A percentile compares a stretch with the other conserved stretches of the same genome.
phyloP scores from a whole-genome alignment of 2,888 invertebrate species.

The Sarcophaga caerulescens region DNA sequence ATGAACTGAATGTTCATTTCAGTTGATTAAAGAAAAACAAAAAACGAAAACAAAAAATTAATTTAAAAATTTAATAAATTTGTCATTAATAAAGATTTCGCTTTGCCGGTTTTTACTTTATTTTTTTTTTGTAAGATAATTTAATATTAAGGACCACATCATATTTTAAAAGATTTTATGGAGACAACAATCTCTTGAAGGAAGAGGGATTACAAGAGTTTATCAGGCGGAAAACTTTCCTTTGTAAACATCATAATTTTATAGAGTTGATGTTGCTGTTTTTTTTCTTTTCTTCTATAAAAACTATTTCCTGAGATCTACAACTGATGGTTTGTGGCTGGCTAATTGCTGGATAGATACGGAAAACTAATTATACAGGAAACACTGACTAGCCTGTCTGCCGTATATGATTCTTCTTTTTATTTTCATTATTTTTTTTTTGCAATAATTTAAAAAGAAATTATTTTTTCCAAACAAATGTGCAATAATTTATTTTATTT shows the following conservation, averaged over 20 bases:
- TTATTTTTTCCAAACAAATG: too few species aligned
- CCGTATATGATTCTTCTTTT: too few species aligned
- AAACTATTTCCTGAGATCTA: too few species aligned
- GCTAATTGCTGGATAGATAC: too few species aligned
- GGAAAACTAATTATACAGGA: slow-evolving; percentile 1
- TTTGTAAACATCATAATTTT: too few species aligned
- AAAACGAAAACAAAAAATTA: background rate
- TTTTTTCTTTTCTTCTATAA: too few species aligned
- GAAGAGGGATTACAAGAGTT: slow-evolving; percentile 32
- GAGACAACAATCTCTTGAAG: background rate
- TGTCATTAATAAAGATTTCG: slow-evolving; percentile 40
- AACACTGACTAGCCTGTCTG: background rate
- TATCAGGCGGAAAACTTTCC: background rate
- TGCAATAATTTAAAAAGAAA: too few species aligned
- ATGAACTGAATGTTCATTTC: slow-evolving; percentile 34
- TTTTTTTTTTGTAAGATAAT: background rate
- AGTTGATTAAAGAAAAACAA: background rate
- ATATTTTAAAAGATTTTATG: background rate
- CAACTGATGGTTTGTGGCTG: too few species aligned
- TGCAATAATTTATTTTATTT: background rate
- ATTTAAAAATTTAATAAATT: slow-evolving; percentile 41
- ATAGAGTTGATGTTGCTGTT: too few species aligned
- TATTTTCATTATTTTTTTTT: too few species aligned
- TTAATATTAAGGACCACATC: background rate
- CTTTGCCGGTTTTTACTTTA: slow-evolving; percentile 31